Percentiles rank a stretch among this genome's conserved stretches.
phyloP scores from a whole-genome alignment of 2,797 vertebrate genomes.

The Novumbra hubbsi region DNA sequence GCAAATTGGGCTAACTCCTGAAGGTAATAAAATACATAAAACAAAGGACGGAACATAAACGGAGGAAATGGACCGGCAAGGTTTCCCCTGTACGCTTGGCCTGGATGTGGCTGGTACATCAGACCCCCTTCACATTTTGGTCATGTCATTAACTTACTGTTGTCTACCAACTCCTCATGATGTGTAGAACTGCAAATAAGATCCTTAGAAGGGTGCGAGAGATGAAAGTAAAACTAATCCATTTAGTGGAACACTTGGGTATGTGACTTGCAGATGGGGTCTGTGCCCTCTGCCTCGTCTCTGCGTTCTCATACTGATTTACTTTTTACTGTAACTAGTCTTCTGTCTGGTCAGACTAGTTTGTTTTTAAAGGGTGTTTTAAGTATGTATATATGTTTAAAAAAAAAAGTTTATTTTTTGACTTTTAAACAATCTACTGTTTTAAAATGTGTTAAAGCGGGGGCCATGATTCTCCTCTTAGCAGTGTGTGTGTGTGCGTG shows the following conservation, averaged over 20 bases:
- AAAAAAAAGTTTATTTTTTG: slow-evolving; percentile 65
- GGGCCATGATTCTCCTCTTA: slow-evolving; percentile 22
- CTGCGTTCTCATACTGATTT: slow-evolving; percentile 30
- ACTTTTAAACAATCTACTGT: slow-evolving; percentile 62
- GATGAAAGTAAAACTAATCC: not conserved
- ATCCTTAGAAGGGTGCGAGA: not conserved
- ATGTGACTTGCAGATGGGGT: not conserved
- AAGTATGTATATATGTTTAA: slow-evolving; percentile 67
- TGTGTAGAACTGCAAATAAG: not conserved
- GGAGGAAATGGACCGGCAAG: not conserved
- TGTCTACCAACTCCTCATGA: not conserved
- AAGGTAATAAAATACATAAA: slow-evolving; percentile 22
- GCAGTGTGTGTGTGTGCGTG: slow-evolving; percentile 13
- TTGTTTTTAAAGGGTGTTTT: slow-evolving; percentile 34
- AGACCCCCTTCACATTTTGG: not conserved
- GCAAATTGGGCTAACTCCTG: slow-evolving; percentile 30
- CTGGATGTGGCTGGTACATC: not conserved
- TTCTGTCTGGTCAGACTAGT: slow-evolving; percentile 23
- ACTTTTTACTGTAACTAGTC: slow-evolving; percentile 43
- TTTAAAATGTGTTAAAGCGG: slow-evolving; percentile 46
- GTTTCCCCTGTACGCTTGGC: not conserved
- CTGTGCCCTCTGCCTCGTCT: slow-evolving; percentile 26
- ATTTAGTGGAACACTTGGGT: not conserved
- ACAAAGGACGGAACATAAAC: slow-evolving; percentile 3
- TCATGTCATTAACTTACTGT: not conserved